Base-by-base conservation (phyloP, 2,888 invertebrate species). In the Conomelus anceps region DNA sequence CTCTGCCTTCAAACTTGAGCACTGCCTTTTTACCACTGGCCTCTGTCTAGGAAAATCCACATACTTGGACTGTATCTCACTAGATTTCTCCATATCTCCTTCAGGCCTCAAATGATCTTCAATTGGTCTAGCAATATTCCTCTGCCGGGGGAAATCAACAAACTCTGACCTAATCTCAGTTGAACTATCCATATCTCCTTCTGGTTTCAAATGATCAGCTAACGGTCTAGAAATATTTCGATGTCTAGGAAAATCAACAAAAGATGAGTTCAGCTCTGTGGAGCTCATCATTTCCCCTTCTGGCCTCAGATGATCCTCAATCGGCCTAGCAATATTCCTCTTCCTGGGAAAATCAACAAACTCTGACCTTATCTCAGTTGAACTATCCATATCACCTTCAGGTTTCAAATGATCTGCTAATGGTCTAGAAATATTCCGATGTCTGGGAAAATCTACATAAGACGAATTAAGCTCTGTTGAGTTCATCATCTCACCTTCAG, bases 281-380 rank as follows among this genome's bases (percentile, higher is more conserved):
- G 89, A 24, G 4, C 87, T 89, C 29, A 88, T 89, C 41, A 91
- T 87, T 34, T 91, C 89, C 0, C 91, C 91, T 86, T 91, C 90
- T 9, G 90, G 84, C 17, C 87, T 26, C 22, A 90, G 22, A 87
- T 89, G 84, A n/a, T 88, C 88, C 22, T 87, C 89, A n/a, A 86
- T 84, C 22, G 85, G 87, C 22, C 87, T 84, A 17, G 87, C 89
- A 11, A 90, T 85, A 0, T 88, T 85, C 29, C 91, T 89, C 13
- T 89, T 34, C 17, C 90, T 90, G 22, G 91, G 91, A 89, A 90
- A 91, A 88, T 91, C 91, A 22, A 89, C 89, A 84, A 90, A 91
- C 85, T 91, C 91, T 17, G 90, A 87, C n/a, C 90, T 87, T 20
- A 88, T 85, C 23, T 88, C 89, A 17, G 90, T 87, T 22, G 87